Base-by-base conservation (phyloP, 2,797 vertebrate genomes). In the Echeneis naucrates region DNA sequence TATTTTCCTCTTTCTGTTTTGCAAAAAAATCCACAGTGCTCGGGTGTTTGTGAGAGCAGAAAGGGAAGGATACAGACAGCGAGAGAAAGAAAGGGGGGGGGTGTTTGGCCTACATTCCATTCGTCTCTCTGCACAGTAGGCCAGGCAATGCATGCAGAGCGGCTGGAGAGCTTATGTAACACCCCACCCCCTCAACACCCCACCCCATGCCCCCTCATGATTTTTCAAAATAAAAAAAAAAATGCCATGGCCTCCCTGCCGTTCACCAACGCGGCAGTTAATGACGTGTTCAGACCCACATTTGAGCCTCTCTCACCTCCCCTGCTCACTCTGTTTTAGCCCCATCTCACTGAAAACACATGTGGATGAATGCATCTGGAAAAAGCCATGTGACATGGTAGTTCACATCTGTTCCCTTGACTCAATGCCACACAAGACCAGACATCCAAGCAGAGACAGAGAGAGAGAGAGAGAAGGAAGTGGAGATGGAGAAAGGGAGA, bases 111-210 rank as follows among this genome's bases (percentile, higher is more conserved):
- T 89, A 88, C 89, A 92, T 93, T 90, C 88, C 88, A 83, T 70
- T 78, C 26, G 83, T 68, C 78, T 85, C 83, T 85, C 72, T 84
- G 87, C 88, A 84, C 91, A 89, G 91, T 89, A 86, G 90, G 84
- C 89, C 86, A 75, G 81, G 80, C 84, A 2, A 78, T 88, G 84
- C 87, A 87, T 88, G 86, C 88, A 81, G 83, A 87, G 85, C 59
- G 83, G 87, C 85, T 86, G 85, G 77, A 90, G 76, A 75, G 76
- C 87, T 93, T 94, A 93, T 90, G 89, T 92, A 92, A 94, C 88
- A 60, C 14, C 14, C 83, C 48, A 23, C 42, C 16, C 47, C 23
- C 66, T 51, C 55, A 33, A 19, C 8, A 51, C 75, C 73, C 77
- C 73, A 66, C 66, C 64, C 69, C 68, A 8, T 77, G 53, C 56